Evolutionary conservation across 2,797 vertebrate species (phyloP).

Genomic region (Amblyraja radiata): DNA sequence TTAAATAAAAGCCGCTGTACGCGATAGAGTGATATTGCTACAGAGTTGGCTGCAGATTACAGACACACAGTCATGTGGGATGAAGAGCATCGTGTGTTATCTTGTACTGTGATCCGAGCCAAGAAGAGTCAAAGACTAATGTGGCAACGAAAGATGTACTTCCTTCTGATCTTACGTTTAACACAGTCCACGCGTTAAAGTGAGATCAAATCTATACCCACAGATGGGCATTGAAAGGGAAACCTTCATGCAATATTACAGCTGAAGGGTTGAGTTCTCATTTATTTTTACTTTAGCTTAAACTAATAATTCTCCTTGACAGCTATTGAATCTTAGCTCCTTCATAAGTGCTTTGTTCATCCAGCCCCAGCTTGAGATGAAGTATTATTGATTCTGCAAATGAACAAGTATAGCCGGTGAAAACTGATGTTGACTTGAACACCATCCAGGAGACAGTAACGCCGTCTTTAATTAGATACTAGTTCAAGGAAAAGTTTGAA

Average conservation of each 20-base stretch:
- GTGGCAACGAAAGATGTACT: neutral
- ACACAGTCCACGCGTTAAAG: neutral
- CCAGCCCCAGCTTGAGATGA: neutral
- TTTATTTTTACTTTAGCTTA: neutral
- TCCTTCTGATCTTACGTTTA: neutral
- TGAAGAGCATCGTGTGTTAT: no score
- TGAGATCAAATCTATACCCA: neutral
- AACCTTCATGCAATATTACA: neutral
- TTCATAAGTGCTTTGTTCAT: neutral
- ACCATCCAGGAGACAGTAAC: neutral
- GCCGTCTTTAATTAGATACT: neutral
- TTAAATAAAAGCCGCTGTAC: neutral
- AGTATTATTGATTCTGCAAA: neutral
- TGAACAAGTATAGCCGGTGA: neutral
- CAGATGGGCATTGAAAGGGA: neutral
- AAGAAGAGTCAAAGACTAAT: neutral
- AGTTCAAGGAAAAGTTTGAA: neutral
- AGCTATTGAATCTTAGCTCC: constrained; percentile 3
- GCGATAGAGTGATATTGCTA: no score
- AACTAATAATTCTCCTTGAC: neutral
- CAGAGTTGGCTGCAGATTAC: neutral
- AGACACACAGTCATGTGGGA: neutral
- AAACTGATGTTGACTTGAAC: constrained; percentile 1
- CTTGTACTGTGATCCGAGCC: neutral
- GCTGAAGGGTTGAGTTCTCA: neutral